Base-by-base conservation (phyloP, 2,888 invertebrate species). In the Ischnura elegans region DNA sequence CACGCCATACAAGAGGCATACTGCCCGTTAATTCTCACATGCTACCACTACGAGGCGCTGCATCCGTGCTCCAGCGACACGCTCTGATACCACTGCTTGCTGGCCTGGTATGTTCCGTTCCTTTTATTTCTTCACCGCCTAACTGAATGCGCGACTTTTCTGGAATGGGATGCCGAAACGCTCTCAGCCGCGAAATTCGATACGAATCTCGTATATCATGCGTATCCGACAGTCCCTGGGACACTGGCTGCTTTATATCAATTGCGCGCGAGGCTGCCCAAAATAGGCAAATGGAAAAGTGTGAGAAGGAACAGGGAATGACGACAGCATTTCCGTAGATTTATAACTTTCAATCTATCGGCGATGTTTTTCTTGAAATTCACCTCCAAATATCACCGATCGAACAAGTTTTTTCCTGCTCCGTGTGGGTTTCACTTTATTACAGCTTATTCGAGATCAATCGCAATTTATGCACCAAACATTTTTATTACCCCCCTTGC, bases 171-270 rank as follows among this genome's bases (percentile, higher is more conserved):
- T 86, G 86, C 86, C 86, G 46, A 46, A 86, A 86, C 43, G 25
- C 86, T 86, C 45, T 46, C 87, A 42, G 29, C 87, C 87, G 87
- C 55, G 90, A 90, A 90, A 90, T 90, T 90, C 43, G 90, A 90
- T 61, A 90, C 55, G 61, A 90, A 90, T 90, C 90, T 61, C 36
- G 51, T 51, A 47, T 87, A 51, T 51, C 51, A 87, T 36, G 87
- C 51, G 36, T 51, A 51, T 51, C 51, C 47, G 36, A 51, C 47
- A 47, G 87, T 10, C n/a, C 0, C 29, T 4, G 87, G 47, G 47
- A 87, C 47, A 47, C 76, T 76, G 76, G 76, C 76, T 76, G 76
- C 36, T 76, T 76, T 76, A 76, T 76, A 76, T 76, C 76, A 76
- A 76, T 76, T 76, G 76, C 76, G 25, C 10, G 76, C 76, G 29